phyloP scores from a whole-genome alignment of 2,113 vertebrate genomes.

The Dasyprocta punctata region DNA sequence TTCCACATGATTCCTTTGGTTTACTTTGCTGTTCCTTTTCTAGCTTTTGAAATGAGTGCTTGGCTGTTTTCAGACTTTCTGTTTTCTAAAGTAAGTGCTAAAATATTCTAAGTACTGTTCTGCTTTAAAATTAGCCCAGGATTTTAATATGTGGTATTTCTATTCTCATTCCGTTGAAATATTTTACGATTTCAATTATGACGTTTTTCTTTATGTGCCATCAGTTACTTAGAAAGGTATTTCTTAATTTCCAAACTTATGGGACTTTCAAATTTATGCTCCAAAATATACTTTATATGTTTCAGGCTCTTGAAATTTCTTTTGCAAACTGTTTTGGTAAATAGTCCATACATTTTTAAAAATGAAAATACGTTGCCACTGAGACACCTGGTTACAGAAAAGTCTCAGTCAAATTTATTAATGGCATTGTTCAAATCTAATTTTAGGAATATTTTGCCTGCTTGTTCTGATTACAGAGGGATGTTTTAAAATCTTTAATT shows the following conservation, averaged over 20 bases:
- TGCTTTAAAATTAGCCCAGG: background rate
- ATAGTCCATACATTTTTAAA: background rate
- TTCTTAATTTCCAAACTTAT: background rate
- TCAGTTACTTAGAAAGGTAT: conserved; percentile 8
- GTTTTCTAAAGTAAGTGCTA: background rate
- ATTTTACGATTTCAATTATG: background rate
- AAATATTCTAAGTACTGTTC: background rate
- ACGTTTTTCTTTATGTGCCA: background rate
- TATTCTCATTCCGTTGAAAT: background rate
- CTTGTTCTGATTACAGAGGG: background rate
- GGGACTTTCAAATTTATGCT: background rate
- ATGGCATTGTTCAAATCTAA: background rate
- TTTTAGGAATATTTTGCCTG: background rate
- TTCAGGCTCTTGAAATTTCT: conserved; percentile 19
- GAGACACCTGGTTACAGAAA: background rate
- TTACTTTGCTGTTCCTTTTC: background rate
- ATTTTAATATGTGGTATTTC: background rate
- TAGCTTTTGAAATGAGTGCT: background rate
- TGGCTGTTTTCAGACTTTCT: background rate
- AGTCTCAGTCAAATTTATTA: background rate
- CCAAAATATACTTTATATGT: background rate
- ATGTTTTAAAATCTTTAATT: background rate
- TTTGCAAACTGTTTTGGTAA: background rate
- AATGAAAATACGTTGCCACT: background rate
- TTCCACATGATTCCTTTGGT: background rate